Base-by-base conservation (phyloP, 1,140 invertebrate species). In the Lordiphosa mommai region DNA sequence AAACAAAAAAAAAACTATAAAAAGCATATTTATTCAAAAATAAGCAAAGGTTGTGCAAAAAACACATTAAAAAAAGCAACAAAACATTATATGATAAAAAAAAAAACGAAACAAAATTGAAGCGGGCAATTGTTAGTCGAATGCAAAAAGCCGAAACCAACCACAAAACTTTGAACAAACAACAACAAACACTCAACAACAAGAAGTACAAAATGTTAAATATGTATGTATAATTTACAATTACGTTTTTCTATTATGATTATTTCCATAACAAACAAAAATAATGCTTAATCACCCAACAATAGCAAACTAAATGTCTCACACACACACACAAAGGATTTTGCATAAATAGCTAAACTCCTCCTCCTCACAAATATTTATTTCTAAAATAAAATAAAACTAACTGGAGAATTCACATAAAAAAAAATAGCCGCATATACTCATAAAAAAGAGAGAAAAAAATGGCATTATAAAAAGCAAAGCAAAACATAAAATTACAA, bases 131-230 rank as follows among this genome's bases (percentile, higher is more conserved):
- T 80, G 74, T 80, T 80, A 80, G 56, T 73, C 68, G 79, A 74
- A 64, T 69, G 47, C 47, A 65, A 73, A 67, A 80, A 65, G 66
- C 72, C 51, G 61, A 55, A 64, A 53, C 60, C 50, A 65, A 65
- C 60, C 59, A 46, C 52, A 27, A 12, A 27, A 60, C 50, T 46
- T 51, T 46, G 36, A 61, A 29, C 8, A 33, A 44, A 49, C 20
- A 63, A 64, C 37, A 52, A 40, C 27, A 84, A 82, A 84, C 66
- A 84, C 77, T 77, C 77, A 84, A 82, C 49, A 70, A 70, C 79
- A 84, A 84, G 65, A 84, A 84, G 79, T 79, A 84, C 79, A 84
- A 84, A 84, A 69, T 84, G 72, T 79, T 85, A 84, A 82, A 82
- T 82, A 82, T 84, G 63, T 72, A 79, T 79, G 53, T 80, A 76